These are phyloP conservation scores for Diadophis punctatus DNA, from an alignment of 2,113 vertebrate genomes.

Conservation along the genomic window DNA sequence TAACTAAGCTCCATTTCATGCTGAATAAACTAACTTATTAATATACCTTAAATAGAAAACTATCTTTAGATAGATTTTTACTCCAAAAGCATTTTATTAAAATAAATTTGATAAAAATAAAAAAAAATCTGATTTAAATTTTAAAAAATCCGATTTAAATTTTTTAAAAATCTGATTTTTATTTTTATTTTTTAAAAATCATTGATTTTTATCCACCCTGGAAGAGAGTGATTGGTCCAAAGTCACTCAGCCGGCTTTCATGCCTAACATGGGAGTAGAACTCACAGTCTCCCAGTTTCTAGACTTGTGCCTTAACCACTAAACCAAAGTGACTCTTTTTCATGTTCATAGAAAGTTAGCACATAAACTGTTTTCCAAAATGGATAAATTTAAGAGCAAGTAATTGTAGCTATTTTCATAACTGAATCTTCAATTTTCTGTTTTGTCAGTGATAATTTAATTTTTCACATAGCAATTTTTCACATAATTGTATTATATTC, in stretches of 20 bases:
- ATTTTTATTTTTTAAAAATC: too few species aligned
- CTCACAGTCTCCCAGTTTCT: neutral
- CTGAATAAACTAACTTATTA: too few species aligned
- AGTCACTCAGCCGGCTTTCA: neutral
- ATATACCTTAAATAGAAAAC: too few species aligned
- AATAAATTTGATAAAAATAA: too few species aligned
- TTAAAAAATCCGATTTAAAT: too few species aligned
- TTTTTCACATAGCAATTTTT: neutral
- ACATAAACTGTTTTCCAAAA: neutral
- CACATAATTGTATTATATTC: neutral
- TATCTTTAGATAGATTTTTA: too few species aligned
- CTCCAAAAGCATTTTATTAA: too few species aligned
- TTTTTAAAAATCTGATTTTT: too few species aligned
- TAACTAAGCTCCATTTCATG: too few species aligned
- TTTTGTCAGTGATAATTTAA: neutral
- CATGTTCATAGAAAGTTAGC: neutral
- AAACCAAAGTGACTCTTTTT: neutral
- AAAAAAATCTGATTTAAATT: too few species aligned
- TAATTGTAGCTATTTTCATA: slow-evolving; percentile 4
- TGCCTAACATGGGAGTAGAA: neutral
- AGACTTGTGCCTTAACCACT: neutral
- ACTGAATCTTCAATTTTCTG: slow-evolving; percentile 2
- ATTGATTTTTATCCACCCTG: too few species aligned
- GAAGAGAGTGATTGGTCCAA: neutral
- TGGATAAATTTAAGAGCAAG: neutral